Conservation (phyloP, 2,113 vertebrate species). For the Etia nguti region DNA sequence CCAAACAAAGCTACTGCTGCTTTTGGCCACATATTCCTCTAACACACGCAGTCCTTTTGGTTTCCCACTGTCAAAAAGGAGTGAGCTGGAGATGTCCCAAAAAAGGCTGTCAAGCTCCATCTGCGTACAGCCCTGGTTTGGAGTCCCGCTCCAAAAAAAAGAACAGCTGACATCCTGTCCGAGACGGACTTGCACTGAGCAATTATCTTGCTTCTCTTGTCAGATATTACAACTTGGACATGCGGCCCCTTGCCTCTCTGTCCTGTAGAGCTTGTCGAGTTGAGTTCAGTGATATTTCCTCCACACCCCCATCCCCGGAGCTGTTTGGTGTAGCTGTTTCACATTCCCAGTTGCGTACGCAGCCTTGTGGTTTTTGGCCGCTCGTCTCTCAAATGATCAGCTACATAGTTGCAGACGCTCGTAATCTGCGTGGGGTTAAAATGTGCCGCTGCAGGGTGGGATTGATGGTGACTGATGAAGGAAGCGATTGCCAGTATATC, state of each 20-base stretch:
- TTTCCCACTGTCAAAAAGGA: slow-evolving; percentile 34
- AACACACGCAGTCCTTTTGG: slow-evolving; percentile 1
- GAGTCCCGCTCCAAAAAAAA: slow-evolving; percentile 47
- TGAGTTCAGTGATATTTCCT: slow-evolving; percentile 2
- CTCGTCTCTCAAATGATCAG: slow-evolving; percentile 8
- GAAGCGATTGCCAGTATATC: neutral
- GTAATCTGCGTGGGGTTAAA: neutral
- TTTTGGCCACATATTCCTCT: slow-evolving; percentile 23
- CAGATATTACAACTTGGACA: slow-evolving; percentile 42
- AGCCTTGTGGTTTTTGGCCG: slow-evolving; percentile 39
- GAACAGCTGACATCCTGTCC: slow-evolving; percentile 59
- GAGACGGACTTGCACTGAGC: slow-evolving; percentile 25
- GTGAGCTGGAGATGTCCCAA: slow-evolving; percentile 40
- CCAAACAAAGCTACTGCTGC: slow-evolving; percentile 65
- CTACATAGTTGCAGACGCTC: slow-evolving; percentile 33
- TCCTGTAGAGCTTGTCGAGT: slow-evolving; percentile 37
- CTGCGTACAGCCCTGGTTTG: slow-evolving; percentile 33
- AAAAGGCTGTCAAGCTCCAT: slow-evolving; percentile 54
- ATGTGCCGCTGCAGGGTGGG: slow-evolving; percentile 1
- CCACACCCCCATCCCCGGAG: neutral
- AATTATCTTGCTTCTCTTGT: slow-evolving; percentile 59
- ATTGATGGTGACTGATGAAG: slow-evolving; percentile 14
- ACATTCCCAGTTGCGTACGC: slow-evolving; percentile 41
- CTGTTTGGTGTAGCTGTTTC: slow-evolving; percentile 24
- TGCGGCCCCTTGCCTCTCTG: slow-evolving; percentile 19